Conservation (phyloP, 2,888 invertebrate species). For the Protonemura montana region DNA sequence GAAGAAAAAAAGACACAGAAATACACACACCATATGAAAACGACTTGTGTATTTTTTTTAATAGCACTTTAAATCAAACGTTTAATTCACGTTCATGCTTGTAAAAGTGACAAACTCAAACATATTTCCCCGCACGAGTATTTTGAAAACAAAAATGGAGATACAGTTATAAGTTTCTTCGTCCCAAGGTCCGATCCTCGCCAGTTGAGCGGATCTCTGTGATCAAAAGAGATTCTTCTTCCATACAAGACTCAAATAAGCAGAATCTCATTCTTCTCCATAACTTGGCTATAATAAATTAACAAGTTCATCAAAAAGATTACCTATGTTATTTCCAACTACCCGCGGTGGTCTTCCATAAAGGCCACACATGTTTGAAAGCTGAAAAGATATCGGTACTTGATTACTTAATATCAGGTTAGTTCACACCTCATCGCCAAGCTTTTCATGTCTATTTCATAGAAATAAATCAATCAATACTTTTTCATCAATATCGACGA, state of each 20-base stretch:
- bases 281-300: background rate
- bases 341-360: background rate
- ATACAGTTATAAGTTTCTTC: background rate
- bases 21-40: background rate
- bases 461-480: background rate
- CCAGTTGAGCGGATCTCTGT: too few species aligned
- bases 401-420: background rate
- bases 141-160: background rate
- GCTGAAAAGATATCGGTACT: background rate
- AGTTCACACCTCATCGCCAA: background rate
- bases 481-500: too few species aligned
- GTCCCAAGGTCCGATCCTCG: too few species aligned
- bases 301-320: background rate
- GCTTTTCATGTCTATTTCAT: background rate
- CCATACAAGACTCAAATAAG: background rate
- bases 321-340: background rate
- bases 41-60: background rate
- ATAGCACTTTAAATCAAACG: background rate
- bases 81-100: background rate
- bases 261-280: background rate
- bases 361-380: constrained; percentile 4
- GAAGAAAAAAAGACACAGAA: background rate
- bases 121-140: background rate
- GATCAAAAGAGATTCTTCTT: background rate
- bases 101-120: background rate